These are phyloP conservation scores for Acrobeloides nanus DNA, from an alignment of 2,888 invertebrate genomes.

Conservation along the genomic window DNA sequence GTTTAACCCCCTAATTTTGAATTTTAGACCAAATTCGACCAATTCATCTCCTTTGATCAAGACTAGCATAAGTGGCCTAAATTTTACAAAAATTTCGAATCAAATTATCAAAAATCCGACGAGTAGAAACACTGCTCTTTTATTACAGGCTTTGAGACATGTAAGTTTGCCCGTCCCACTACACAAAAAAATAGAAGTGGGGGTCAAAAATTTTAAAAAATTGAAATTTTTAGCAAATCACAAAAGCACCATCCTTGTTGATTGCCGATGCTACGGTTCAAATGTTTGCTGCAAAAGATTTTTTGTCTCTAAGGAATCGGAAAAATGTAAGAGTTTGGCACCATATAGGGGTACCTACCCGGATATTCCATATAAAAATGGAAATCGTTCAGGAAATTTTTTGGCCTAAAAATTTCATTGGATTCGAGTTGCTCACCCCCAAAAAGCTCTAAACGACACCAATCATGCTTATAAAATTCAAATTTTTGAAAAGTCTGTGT, in stretches of 20 bases:
- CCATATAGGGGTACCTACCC: too few relatives aligned
- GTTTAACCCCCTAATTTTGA: too few relatives aligned
- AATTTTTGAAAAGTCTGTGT: not conserved
- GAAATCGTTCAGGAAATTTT: not conserved
- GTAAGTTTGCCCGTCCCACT: slow-evolving; percentile 12
- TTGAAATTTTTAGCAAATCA: slow-evolving; percentile 24
- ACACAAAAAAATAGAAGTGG: not conserved
- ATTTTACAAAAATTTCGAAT: slow-evolving; percentile 34
- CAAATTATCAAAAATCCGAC: slow-evolving; percentile 37
- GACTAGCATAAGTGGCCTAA: slow-evolving; percentile 12
- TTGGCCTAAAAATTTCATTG: not conserved
- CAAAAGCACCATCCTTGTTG: slow-evolving; percentile 15
- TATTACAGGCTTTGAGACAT: slow-evolving; percentile 44
- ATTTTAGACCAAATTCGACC: slow-evolving; percentile 5
- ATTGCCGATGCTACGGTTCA: slow-evolving; percentile 13
- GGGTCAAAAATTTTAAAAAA: not conserved
- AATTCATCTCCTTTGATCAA: slow-evolving; percentile 12
- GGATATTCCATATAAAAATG: too few relatives aligned
- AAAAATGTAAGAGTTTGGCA: slow-evolving; percentile 27
- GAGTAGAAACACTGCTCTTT: slow-evolving; percentile 33
- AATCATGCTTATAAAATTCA: not conserved
- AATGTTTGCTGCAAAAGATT: slow-evolving; percentile 26
- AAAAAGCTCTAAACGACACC: too few relatives aligned
- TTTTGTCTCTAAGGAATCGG: slow-evolving; percentile 29
- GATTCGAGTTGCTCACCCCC: too few relatives aligned